These are phyloP conservation scores for Andrena haemorrhoa DNA, from an alignment of 2,888 invertebrate species.

Conservation along the genomic window DNA sequence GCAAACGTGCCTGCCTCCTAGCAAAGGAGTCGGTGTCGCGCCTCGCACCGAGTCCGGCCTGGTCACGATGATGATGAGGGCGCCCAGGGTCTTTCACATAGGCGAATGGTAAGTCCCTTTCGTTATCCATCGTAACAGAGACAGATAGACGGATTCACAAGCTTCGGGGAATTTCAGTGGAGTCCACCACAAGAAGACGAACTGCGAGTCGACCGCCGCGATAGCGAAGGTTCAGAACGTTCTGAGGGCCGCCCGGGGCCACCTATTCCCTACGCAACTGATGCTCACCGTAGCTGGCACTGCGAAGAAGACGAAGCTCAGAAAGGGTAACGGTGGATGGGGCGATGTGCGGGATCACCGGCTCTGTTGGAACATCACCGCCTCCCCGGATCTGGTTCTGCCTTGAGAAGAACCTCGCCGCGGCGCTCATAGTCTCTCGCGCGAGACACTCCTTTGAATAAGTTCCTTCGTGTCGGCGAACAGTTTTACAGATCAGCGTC, in stretches of 20 bases:
- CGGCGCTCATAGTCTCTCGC: neutral
- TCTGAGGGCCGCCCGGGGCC: conserved; percentile 89
- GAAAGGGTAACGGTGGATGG: conserved; percentile 99
- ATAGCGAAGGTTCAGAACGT: conserved; percentile 94
- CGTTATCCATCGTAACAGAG: neutral
- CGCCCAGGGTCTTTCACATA: conserved; percentile 98
- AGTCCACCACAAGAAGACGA: conserved; percentile 97
- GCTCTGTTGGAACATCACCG: conserved; percentile 86
- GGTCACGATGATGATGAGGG: conserved; percentile 95
- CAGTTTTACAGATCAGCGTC: neutral
- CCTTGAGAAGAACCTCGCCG: conserved; percentile 62
- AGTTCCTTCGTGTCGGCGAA: conserved; percentile 39
- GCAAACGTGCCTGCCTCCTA: conserved; percentile 90
- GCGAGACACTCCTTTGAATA: conserved; percentile 22
- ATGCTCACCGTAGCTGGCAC: conserved; percentile 89
- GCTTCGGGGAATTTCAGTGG: conserved; percentile 88
- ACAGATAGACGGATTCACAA: neutral
- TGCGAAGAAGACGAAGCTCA: conserved; percentile 90
- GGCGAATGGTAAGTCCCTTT: conserved; percentile 96
- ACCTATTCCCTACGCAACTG: conserved; percentile 90
- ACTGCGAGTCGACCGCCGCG: conserved; percentile 94
- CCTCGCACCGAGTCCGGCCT: conserved; percentile 85
- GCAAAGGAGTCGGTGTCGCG: conserved; percentile 86
- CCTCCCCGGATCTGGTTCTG: conserved; percentile 78
- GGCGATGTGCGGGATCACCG: conserved; percentile 92